Evolutionary conservation across 2,113 vertebrate genomes (phyloP).

Genomic region (Cinclus mexicanus): DNA sequence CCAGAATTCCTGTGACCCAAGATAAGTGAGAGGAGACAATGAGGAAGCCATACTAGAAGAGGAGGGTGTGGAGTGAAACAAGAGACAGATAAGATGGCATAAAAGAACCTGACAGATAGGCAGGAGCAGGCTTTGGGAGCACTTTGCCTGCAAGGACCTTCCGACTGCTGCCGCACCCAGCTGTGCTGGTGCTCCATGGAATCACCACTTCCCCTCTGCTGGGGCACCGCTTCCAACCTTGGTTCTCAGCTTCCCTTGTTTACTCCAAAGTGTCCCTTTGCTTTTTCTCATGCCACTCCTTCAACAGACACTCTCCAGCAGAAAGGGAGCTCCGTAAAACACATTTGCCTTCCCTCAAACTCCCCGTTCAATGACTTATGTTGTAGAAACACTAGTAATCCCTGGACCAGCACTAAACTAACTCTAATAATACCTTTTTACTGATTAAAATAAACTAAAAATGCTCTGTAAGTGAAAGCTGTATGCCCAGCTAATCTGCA

Average conservation of each 20-base stretch:
- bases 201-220: neutral
- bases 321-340: neutral
- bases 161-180: accelerated
- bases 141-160: neutral
- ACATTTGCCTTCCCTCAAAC: neutral
- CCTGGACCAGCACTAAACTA: neutral
- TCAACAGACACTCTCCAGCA: neutral
- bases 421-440: neutral
- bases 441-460: neutral
- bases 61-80: constrained; percentile 8
- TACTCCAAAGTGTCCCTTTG: neutral
- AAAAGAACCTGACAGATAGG: constrained; percentile 19
- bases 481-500: neutral
- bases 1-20: neutral
- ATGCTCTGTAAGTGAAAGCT: neutral
- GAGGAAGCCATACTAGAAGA: constrained; percentile 4
- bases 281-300: neutral
- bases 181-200: neutral
- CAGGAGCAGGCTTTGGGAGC: neutral
- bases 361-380: neutral
- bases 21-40: constrained; percentile 28
- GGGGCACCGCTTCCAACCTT: accelerated
- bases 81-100: constrained; percentile 16
- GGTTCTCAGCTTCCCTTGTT: neutral
- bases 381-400: neutral